Evolutionary conservation across 1,140 invertebrate species (phyloP), one percentile per base, ranked within the genome.

Genomic region (Zaprionus tsacasi): DNA sequence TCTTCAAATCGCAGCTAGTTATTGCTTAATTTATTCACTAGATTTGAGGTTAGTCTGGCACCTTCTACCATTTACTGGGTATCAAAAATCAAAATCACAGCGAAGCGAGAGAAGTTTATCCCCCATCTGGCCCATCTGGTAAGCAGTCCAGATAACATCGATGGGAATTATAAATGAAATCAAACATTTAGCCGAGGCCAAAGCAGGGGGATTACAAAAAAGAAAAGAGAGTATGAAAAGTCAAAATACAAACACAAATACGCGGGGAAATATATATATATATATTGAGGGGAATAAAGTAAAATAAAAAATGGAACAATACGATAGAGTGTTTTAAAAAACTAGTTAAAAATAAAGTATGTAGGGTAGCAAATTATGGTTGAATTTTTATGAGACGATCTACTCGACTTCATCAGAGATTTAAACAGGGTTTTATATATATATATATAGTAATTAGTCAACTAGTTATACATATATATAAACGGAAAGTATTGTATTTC

Each of bases 161-260:
- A 54, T 66, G 75, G 72, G 78, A 83, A 81, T 89, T 89, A 89
- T 89, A 79, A 79, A 81, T 81, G 81, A 89, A 83, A 85, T 76
- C 85, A 85, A 88, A 81, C 75, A 80, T 64, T 80, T 73, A 60
- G 27, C 50, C 17, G 69, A 48, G 13, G 38, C 38, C 6, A 40
- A 38, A 38, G 13, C 13, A 6, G 13, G 36, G 56, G 70, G 38
- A 11, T 40, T 40, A 48, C 17, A 15, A 21, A 48, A 48, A 78
- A 79, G 64, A 81, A 85, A 81, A 1, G 21, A 21, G 2, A 21
- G 1, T 79, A 72, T 71, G 48, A 56, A 89, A 90, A 89, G 78
- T 81, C 79, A 89, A 89, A 89, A 88, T 66, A 85, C 25, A 64
- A 76, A 85, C 50, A 43, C 81, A 85, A 82, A 81, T 63, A 81